Percentiles rank a stretch among this genome's conserved stretches.
Evolutionary conservation across 2,888 invertebrate genomes (phyloP).

Genomic region (Abrostola tripartita): DNA sequence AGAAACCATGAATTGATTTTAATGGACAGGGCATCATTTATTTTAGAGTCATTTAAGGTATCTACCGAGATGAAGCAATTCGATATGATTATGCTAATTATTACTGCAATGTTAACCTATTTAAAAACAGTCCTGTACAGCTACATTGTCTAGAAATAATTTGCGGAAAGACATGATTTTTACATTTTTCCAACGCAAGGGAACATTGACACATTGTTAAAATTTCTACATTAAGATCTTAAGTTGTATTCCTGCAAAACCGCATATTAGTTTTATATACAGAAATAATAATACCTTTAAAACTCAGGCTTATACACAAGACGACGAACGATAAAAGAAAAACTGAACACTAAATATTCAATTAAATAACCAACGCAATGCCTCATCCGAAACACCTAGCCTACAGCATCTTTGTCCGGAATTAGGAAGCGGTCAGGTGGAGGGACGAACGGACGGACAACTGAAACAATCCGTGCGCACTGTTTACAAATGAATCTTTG

Average conservation of each 20-base stretch:
- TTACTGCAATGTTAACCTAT: not conserved
- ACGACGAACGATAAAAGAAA: not conserved
- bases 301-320: not conserved
- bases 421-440: conserved; percentile 61
- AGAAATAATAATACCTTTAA: not conserved
- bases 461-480: conserved; percentile 66
- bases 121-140: not conserved
- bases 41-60: not conserved
- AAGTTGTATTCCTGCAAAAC: not conserved
- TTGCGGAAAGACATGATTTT: too few species aligned
- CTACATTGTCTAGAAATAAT: too few species aligned
- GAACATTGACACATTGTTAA: too few species aligned
- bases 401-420: conserved; percentile 30
- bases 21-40: conserved; percentile 20
- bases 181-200: too few species aligned
- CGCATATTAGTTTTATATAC: not conserved
- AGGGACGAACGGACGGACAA: conserved; percentile 53
- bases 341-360: too few species aligned
- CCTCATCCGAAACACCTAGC: conserved; percentile 39
- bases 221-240: too few species aligned
- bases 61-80: too few species aligned
- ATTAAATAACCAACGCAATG: conserved; percentile 6
- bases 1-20: conserved; percentile 16
- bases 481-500: conserved; percentile 73
- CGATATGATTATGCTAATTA: too few species aligned